Conservation (phyloP, 1,140 invertebrate genomes). For the Drosophila bocki region DNA sequence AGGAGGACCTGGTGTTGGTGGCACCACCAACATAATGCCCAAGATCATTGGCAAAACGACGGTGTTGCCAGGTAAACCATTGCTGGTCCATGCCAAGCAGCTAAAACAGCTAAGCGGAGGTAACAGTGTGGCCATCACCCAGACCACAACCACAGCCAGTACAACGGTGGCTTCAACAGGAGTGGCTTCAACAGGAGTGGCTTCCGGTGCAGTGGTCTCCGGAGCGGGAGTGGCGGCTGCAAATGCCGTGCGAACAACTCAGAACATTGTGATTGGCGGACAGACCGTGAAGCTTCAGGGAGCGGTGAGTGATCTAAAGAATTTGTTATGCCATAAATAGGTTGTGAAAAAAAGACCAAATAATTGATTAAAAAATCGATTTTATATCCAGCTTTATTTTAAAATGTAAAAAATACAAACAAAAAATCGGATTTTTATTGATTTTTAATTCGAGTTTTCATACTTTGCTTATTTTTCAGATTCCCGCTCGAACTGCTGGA, state of each 20-base stretch:
- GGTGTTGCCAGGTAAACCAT: conserved; percentile 86
- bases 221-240: not conserved
- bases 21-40: conserved; percentile 27
- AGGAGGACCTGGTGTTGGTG: not conserved
- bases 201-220: conserved; percentile 5
- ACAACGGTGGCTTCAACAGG: conserved; percentile 22
- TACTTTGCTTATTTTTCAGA: conserved; percentile 14
- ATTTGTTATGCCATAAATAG: not conserved
- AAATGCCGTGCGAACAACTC: conserved; percentile 42
- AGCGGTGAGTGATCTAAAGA: conserved; percentile 48
- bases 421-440: too few species aligned
- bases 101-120: conserved; percentile 51
- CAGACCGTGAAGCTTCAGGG: conserved; percentile 80
- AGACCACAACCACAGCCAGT: conserved; percentile 22
- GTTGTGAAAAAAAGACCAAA: too few species aligned
- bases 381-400: too few species aligned
- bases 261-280: conserved; percentile 83
- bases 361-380: too few species aligned
- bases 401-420: too few species aligned
- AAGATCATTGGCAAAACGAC: conserved; percentile 77
- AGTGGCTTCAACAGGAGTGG: not conserved
- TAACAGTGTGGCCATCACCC: conserved; percentile 19
- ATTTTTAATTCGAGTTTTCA: too few species aligned
- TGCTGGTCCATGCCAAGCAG: conserved; percentile 64
- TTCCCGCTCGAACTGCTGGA: conserved; percentile 38